Conservation (phyloP, 2,113 vertebrate genomes). For the Gambusia affinis region DNA sequence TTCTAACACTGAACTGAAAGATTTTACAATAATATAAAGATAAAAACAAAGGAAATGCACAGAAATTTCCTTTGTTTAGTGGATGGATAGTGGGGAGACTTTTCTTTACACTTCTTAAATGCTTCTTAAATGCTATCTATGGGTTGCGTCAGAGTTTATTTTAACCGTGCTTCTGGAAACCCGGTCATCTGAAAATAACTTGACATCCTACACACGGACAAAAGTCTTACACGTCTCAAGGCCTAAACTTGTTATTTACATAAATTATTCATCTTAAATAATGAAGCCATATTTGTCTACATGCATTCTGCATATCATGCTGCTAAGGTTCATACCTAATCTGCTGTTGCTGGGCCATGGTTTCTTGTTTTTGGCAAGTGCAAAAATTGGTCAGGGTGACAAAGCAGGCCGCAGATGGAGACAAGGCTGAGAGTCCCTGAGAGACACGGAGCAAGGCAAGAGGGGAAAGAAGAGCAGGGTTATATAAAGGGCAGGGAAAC, state of each 20-base stretch:
- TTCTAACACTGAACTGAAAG: neutral
- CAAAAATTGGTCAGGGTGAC: constrained; percentile 35
- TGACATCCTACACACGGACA: neutral
- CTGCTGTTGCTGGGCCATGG: constrained; percentile 83
- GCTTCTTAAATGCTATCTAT: neutral
- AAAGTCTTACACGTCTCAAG: neutral
- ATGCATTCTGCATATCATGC: neutral
- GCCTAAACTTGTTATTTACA: neutral
- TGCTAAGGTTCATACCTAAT: constrained; percentile 76
- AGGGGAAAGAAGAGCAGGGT: constrained; percentile 20
- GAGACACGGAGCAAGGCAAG: constrained; percentile 64
- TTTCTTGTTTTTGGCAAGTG: constrained; percentile 40
- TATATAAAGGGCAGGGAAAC: constrained; percentile 63
- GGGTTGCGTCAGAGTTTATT: neutral
- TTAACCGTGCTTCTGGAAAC: constrained; percentile 10
- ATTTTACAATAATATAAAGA: neutral
- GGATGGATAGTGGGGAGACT: neutral
- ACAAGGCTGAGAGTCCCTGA: constrained; percentile 62
- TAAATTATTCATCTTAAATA: neutral
- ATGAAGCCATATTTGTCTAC: neutral
- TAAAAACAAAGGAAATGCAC: too few relatives aligned
- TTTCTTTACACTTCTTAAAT: neutral
- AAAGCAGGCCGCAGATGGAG: constrained; percentile 53
- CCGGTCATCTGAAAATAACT: constrained; percentile 40
- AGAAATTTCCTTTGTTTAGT: too few relatives aligned